Evolutionary conservation across 2,888 invertebrate genomes (phyloP), one percentile per base, ranked within the genome.

Genomic region (Aethes cnicana): DNA sequence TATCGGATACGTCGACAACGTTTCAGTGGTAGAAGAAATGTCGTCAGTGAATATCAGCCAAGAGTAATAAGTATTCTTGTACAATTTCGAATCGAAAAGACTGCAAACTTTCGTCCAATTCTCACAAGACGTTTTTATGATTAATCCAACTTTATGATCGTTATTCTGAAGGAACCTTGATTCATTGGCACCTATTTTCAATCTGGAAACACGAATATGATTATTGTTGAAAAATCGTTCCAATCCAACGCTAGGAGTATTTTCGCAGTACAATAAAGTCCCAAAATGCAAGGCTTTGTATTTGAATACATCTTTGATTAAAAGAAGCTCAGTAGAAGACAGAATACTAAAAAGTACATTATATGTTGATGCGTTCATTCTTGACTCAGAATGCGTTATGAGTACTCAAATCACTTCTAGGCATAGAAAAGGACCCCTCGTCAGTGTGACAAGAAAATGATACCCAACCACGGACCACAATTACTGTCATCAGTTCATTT

Each of bases 21-120:
- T 55, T n/a, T 71, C 52, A 1, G 59, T 52, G 4, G 77, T 76
- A 28, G 60, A 55, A 9, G 58, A 36, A 0, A 81, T 16, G 53
- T 77, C 53, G 28, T 74, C 62, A 1, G 83, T 72, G 1, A 76
- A 56, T 16, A 90, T 60, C 2, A 91, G 56, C 87, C 90, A 91
- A 1, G 72, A 67, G 18, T 37, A 50, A 50, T 76, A 77, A 1
- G 72, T 74, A 52, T 65, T 74, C 58, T 72, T 74, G 44, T 56
- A 55, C 20, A 37, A 26, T 26, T 47, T 42, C 1, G 18, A 36
- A 7, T 68, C 53, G 2, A 66, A 48, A 12, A 52, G 49, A 50
- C 64, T 53, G 0, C 82, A 63, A 9, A 62, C 59, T 20, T 56
- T 47, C 3, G 26, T 54, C 88, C 85, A 87, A 32, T 63, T 61